These are phyloP conservation scores for Bujurquina vittata DNA, from an alignment of 2,113 vertebrate genomes.

Conservation along the genomic window DNA sequence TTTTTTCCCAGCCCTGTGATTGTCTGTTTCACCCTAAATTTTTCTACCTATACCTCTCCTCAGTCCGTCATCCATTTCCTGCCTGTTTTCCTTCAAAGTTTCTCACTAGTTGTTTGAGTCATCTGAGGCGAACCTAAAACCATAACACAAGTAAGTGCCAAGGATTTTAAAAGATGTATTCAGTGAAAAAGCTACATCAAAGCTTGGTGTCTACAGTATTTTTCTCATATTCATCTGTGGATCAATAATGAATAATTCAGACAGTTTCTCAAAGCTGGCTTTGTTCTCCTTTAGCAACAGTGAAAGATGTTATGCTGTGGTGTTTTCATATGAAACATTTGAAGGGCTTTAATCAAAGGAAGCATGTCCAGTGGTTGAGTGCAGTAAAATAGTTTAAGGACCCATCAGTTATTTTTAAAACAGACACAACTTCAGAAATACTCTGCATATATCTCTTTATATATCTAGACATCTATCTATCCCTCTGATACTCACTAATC, in stretches of 20 bases:
- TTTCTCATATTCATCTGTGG: not conserved
- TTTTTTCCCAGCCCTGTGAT: not conserved
- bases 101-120: not conserved
- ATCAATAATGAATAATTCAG: constrained; percentile 23
- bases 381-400: not conserved
- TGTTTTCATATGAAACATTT: not conserved
- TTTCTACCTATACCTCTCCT: not conserved
- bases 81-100: too few relatives aligned
- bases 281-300: constrained; percentile 16
- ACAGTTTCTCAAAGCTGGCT: constrained; percentile 19
- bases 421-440: not conserved
- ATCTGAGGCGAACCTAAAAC: not conserved
- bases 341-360: constrained; percentile 28
- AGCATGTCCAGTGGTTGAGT: not conserved
- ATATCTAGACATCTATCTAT: too few relatives aligned
- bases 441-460: not conserved
- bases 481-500: too few relatives aligned
- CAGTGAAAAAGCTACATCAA: not conserved
- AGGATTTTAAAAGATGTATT: not conserved
- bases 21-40: not conserved
- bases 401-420: not conserved
- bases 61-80: not conserved
- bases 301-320: not conserved
- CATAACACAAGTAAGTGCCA: not conserved
- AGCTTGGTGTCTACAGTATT: not conserved